phyloP scores from a whole-genome alignment of 2,888 invertebrate species.

The Alentia gelatinosa region DNA sequence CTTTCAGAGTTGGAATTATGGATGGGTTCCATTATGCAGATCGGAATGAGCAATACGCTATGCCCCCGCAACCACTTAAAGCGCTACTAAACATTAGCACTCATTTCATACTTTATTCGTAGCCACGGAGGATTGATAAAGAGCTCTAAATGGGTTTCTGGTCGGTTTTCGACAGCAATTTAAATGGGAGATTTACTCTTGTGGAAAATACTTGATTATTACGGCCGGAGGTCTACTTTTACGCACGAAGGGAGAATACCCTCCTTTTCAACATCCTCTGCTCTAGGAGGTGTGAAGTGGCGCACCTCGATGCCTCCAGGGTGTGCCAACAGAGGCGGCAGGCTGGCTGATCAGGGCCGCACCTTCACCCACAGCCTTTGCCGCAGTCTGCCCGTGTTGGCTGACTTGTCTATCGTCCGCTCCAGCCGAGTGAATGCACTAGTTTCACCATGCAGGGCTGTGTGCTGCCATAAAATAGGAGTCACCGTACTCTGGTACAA shows the following conservation, averaged over 20 bases:
- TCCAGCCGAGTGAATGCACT: conserved; percentile 23
- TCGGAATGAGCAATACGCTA: background rate
- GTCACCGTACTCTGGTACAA: too few relatives aligned
- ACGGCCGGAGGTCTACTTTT: background rate
- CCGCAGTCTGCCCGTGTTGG: background rate
- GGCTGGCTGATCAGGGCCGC: background rate
- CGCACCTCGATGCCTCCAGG: background rate
- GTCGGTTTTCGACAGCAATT: background rate
- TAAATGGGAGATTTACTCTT: too few relatives aligned
- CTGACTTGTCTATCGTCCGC: background rate
- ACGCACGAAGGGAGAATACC: background rate
- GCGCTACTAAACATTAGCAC: background rate
- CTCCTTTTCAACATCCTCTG: background rate
- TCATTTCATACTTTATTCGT: background rate
- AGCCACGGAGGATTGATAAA: background rate
- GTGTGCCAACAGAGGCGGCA: background rate
- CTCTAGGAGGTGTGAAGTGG: background rate
- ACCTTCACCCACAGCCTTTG: background rate
- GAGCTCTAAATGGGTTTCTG: background rate
- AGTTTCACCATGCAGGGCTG: too few relatives aligned
- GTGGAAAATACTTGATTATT: background rate
- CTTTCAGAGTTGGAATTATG: too few relatives aligned
- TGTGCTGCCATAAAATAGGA: too few relatives aligned
- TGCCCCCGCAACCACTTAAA: too few relatives aligned
- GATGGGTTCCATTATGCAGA: background rate